Conservation (phyloP, 2,113 vertebrate genomes). For the Leptosomus discolor region DNA sequence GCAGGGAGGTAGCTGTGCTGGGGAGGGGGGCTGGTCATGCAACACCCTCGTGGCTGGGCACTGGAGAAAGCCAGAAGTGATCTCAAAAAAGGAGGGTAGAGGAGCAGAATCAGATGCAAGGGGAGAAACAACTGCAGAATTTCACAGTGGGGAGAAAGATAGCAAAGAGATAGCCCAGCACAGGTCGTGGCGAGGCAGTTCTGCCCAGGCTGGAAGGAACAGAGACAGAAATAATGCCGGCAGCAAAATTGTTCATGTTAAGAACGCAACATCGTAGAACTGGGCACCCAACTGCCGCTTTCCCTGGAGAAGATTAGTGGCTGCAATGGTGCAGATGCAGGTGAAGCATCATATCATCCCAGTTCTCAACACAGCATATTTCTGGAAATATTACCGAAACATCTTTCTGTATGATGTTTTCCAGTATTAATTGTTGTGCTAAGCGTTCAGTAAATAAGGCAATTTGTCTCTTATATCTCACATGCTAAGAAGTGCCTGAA, state of each 20-base stretch:
- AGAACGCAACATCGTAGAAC: background rate
- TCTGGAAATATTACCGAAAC: background rate
- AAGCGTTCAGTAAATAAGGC: background rate
- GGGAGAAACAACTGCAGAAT: background rate
- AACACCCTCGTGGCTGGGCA: fast-evolving
- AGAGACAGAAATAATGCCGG: background rate
- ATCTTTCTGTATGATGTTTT: background rate
- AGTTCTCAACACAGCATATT: background rate
- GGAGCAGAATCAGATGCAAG: background rate
- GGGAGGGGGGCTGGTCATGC: background rate
- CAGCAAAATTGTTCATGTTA: background rate
- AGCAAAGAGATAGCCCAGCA: background rate
- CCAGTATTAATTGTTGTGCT: background rate
- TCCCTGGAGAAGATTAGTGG: background rate
- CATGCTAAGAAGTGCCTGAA: background rate
- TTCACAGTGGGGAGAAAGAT: background rate
- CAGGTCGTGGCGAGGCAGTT: background rate
- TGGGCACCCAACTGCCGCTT: background rate
- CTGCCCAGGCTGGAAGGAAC: background rate
- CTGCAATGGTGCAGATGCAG: background rate
- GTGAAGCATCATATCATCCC: background rate
- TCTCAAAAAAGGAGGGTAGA: background rate
- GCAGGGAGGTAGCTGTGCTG: background rate
- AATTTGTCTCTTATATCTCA: background rate
- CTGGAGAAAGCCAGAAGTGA: background rate